Base-by-base conservation (phyloP, 2,797 vertebrate species). In the Protonibea diacanthus region DNA sequence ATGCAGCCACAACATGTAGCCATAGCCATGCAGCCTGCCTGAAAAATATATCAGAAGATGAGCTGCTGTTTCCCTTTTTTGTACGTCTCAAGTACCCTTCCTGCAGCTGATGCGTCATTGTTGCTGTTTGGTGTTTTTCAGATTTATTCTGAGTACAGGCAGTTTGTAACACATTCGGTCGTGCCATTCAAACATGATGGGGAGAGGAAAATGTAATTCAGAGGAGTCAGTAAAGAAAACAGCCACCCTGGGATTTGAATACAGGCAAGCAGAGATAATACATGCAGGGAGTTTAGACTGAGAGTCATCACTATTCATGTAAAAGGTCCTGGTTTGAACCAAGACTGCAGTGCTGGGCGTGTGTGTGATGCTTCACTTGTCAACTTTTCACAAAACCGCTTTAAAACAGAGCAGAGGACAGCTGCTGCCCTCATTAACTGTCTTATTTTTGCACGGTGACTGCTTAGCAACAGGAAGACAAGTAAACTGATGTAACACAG, bases 191-290 rank as follows among this genome's bases (percentile, higher is more conserved):
- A 81, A 87, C 78, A 58, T 57, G 74, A 84, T 76, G 49, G 60
- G 23, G 51, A 59, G 74, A 70, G 47, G 64, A 69, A 80, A 78
- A 89, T 89, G 79, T 83, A 87, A 91, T 89, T 91, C 85, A 56
- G 60, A 25, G 63, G 57, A 76, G 74, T 47, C 58, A 11, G 70
- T 71, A 78, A 83, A 85, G 86, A 59, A 85, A 84, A 79, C 51
- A 42, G 76, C 61, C 83, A 80, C 76, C 10, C 63, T 78, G 89
- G 84, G 91, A 84, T 80, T 88, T 92, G 80, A 88, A 86, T 79
- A 75, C 70, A 83, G 73, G 56, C 65, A 45, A 47, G 68, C 66
- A n/a, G 71, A 74, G 76, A 82, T 89, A 76, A 87, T 77, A 15
- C 79, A 86, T 76, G 64, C 77, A 69, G 74, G 27, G 68, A 65